Evolutionary conservation across 1,140 invertebrate genomes (phyloP).

Genomic region (Dendroctonus ponderosae): DNA sequence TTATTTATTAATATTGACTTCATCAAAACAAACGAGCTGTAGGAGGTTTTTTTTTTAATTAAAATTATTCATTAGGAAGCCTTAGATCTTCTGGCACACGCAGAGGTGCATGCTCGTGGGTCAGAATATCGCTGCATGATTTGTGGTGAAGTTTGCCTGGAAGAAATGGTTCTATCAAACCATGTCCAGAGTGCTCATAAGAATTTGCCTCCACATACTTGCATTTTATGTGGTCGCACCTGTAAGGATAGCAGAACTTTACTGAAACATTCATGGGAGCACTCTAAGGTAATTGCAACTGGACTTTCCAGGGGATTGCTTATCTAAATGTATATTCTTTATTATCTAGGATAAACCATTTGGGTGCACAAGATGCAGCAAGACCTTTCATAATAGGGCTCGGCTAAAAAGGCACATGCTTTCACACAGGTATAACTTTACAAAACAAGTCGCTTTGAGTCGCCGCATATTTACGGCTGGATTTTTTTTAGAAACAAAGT

Average conservation of each 20-base stretch:
- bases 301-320: neutral
- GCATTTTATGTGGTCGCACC: conserved; percentile 60
- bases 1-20: neutral
- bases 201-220: conserved; percentile 60
- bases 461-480: neutral
- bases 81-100: conserved; percentile 71
- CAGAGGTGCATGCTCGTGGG: conserved; percentile 67
- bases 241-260: conserved; percentile 68
- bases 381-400: conserved; percentile 70
- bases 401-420: conserved; percentile 63
- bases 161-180: conserved; percentile 57
- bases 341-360: conserved; percentile 45
- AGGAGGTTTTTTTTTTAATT: no score
- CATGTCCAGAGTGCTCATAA: conserved; percentile 55
- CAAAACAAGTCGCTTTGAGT: neutral
- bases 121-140: conserved; percentile 60
- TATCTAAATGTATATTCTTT: conserved; percentile 2
- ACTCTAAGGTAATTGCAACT: conserved; percentile 58
- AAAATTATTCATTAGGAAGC: conserved; percentile 53
- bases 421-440: conserved; percentile 56
- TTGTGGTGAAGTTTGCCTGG: conserved; percentile 62
- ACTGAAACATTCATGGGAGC: conserved; percentile 66
- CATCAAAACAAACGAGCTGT: no score
- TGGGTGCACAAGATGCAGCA: conserved; percentile 63
- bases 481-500: conserved; percentile 56